A percentile compares a stretch with the other conserved stretches of the same genome.
phyloP scores from a whole-genome alignment of 2,797 vertebrate genomes.

The Sternarchorhynchus goeldii region DNA sequence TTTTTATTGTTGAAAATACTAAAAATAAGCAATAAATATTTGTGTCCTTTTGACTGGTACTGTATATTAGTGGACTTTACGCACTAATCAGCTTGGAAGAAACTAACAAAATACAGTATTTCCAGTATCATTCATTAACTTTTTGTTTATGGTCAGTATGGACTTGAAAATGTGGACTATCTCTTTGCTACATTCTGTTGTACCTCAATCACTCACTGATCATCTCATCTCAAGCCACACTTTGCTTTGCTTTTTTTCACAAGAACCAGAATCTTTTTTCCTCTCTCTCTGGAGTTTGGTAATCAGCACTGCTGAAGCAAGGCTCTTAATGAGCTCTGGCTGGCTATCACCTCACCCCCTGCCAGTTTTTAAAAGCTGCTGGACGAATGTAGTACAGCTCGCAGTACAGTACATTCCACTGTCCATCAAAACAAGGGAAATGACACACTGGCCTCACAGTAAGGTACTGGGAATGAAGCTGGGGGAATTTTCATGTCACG shows the following conservation, averaged over 20 bases:
- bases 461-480: conserved; percentile 20
- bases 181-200: conserved; percentile 5
- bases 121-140: no score
- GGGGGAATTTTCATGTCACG: not conserved
- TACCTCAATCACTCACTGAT: conserved; percentile 26
- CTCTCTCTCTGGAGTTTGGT: not conserved
- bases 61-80: no score
- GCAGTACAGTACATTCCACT: conserved; percentile 31
- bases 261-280: not conserved
- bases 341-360: not conserved
- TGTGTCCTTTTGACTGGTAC: no score
- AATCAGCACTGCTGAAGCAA: conserved; percentile 17
- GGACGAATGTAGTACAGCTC: conserved; percentile 30
- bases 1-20: no score
- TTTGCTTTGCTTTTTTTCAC: conserved; percentile 2
- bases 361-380: not conserved
- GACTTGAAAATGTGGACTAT: no score
- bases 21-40: no score
- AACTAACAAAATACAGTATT: no score
- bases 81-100: no score
- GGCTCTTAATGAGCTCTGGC: conserved; percentile 17
- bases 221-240: not conserved
- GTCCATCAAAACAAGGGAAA: conserved; percentile 46
- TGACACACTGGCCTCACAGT: conserved; percentile 22
- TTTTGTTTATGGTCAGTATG: no score